Percentiles rank a stretch among this genome's conserved stretches.
These are phyloP conservation scores for Lethenteron camtschaticum DNA, from an alignment of 2,113 vertebrate genomes.

Conservation along the genomic window DNA sequence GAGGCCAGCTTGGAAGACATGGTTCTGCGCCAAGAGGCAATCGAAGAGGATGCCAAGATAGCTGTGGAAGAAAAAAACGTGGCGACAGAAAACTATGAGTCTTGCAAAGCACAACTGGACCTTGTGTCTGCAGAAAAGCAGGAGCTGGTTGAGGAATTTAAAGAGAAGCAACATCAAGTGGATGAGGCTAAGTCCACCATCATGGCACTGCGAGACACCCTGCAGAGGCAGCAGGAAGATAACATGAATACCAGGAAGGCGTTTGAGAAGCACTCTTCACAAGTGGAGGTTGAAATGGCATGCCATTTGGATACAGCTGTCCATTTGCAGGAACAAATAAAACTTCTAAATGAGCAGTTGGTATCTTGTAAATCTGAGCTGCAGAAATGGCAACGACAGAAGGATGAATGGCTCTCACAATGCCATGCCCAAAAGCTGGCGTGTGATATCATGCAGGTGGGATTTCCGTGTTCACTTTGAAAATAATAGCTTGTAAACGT, in stretches of 20 bases:
- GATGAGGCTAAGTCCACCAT: constrained; percentile 14
- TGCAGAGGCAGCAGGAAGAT: constrained; percentile 22
- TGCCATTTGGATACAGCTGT: constrained; percentile 9
- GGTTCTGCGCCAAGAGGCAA: constrained; percentile 35
- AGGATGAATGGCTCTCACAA: constrained; percentile 16
- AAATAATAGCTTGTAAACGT: no score
- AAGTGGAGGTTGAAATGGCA: no score
- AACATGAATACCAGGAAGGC: constrained; percentile 15
- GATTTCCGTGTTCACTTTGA: no score
- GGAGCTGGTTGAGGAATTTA: constrained; percentile 21
- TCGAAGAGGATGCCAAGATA: constrained; percentile 37
- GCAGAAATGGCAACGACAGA: constrained; percentile 14
- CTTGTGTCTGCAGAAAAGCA: constrained; percentile 28
- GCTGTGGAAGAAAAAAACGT: constrained; percentile 22
- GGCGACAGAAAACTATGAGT: constrained; percentile 14
- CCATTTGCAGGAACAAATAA: constrained; percentile 25
- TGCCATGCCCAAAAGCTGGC: no score
- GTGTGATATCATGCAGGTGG: no score
- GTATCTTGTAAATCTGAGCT: constrained; percentile 16
- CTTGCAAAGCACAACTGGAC: constrained; percentile 18
- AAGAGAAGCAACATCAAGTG: constrained; percentile 16
- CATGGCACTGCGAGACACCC: constrained; percentile 13
- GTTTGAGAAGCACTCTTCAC: constrained; percentile 12
- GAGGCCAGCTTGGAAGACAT: constrained; percentile 30
- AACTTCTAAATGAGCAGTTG: constrained; percentile 16